These are phyloP conservation scores for Drepanosiphum platanoidis DNA, from an alignment of 2,888 invertebrate species.

Conservation along the genomic window DNA sequence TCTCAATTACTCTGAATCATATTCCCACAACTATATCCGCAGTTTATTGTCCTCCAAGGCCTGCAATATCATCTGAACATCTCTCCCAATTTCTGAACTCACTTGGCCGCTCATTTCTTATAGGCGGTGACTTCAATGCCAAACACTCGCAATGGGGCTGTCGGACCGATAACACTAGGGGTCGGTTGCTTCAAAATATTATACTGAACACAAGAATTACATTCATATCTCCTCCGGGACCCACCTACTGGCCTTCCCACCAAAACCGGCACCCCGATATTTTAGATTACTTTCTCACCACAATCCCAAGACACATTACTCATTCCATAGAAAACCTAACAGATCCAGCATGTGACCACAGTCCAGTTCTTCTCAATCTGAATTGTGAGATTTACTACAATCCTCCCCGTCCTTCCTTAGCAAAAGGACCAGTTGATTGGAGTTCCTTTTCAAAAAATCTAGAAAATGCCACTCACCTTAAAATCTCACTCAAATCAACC, in stretches of 20 bases:
- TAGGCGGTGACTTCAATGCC: slow-evolving; percentile 37
- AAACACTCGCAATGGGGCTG: slow-evolving; percentile 46
- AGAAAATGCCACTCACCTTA: no score
- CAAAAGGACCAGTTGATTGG: no score
- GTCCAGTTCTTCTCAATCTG: slow-evolving; percentile 35
- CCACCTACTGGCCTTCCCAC: slow-evolving; percentile 40
- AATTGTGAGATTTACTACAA: no score
- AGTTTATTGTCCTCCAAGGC: not conserved
- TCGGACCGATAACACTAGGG: slow-evolving; percentile 11
- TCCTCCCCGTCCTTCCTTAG: no score
- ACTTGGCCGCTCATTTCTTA: no score
- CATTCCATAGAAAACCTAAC: no score
- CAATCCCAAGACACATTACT: slow-evolving; percentile 21
- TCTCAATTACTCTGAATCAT: not conserved
- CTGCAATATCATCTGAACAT: no score
- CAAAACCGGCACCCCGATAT: slow-evolving; percentile 36
- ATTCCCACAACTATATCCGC: not conserved
- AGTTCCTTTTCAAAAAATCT: no score
- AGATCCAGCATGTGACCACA: slow-evolving; percentile 40
- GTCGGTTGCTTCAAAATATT: slow-evolving; percentile 30
- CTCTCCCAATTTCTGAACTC: no score
- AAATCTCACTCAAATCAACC: no score
- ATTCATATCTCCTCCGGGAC: slow-evolving; percentile 31
- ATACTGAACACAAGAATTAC: slow-evolving; percentile 5
- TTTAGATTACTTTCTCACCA: slow-evolving; percentile 22